Base-by-base conservation (phyloP, 2,888 invertebrate genomes). In the Ceraclea dissimilis region DNA sequence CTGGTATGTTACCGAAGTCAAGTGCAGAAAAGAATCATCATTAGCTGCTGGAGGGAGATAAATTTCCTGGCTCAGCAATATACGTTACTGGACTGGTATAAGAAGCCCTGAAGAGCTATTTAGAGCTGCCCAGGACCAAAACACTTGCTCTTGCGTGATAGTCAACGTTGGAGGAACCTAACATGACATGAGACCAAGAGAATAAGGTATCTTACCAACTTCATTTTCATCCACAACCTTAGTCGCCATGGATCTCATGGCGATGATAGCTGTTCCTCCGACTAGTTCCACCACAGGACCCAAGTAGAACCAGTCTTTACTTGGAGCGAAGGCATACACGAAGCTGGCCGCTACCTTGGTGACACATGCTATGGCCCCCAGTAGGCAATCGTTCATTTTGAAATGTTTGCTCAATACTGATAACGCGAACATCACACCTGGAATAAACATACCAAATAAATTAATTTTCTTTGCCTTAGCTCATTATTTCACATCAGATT, bases 221-320 rank as follows among this genome's bases (percentile, higher is more conserved):
- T 81, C 81, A 61, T 79, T 78, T 2, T 71, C 66, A 20, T 79
- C 73, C 6, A 81, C 81, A 61, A 76, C 71, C 64, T 81, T 81
- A 0, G 79, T 76, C 2, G 78, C 79, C 44, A 81, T 76, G 1
- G 81, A 80, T 51, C 81, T 69, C 53, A 81, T 71, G 1, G 80
- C 79, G n/a, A 80, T 80, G 21, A 80, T 68, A 0, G 79, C 78
- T 1, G 78, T 75, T 17, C 76, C 75, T 49, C 80, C 79, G 62
- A 80, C 76, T 57, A 81, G 72, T 19, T 79, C 79, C 62, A 79
- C 71, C 8, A 76, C 33, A 0, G 77, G 76, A 47, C 77, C 80
- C 1, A 72, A 66, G 61, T 77, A 80, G 66, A 73, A 77, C 77
- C 78, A 78, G 1, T 67, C 59, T 39, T 73, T 67, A 16, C 67